Evolutionary conservation across 2,888 invertebrate species (phyloP).

Genomic region (Hydroisotoma schaefferi): DNA sequence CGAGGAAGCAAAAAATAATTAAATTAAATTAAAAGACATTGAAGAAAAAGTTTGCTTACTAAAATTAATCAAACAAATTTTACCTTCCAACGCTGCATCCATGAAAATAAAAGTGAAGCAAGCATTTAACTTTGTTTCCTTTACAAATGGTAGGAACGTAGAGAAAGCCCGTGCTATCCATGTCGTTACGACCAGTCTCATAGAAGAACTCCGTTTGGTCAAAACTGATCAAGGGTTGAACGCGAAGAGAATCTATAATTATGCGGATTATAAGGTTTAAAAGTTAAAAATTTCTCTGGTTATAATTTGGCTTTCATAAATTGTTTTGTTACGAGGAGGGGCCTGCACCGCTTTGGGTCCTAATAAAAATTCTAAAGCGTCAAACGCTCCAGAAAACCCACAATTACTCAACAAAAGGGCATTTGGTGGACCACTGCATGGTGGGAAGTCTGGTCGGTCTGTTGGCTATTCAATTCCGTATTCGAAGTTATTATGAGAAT

Average conservation of each 20-base stretch:
- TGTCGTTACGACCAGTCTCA: constrained; percentile 20
- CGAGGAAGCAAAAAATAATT: neutral
- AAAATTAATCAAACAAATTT: neutral
- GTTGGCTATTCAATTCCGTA: no score
- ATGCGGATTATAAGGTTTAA: no score
- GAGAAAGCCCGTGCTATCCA: constrained; percentile 36
- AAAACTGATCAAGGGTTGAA: constrained; percentile 32
- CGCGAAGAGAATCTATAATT: neutral
- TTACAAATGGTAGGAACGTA: constrained; percentile 37
- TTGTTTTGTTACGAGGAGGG: neutral
- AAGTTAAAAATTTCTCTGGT: no score
- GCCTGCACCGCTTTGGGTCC: neutral
- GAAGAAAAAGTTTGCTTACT: neutral
- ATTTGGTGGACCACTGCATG: constrained; percentile 18
- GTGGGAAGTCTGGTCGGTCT: constrained; percentile 14
- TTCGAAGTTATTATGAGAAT: neutral
- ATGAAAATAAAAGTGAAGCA: constrained; percentile 46
- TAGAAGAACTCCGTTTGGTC: constrained; percentile 39
- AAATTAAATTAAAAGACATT: neutral
- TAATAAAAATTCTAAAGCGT: constrained; percentile 21
- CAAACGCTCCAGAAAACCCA: constrained; percentile 22
- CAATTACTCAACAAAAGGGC: constrained; percentile 15
- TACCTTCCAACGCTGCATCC: constrained; percentile 37
- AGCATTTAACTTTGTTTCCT: constrained; percentile 15
- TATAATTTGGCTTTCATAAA: no score